Evolutionary conservation across 2,888 invertebrate species (phyloP).

Genomic region (Artemia sinica): DNA sequence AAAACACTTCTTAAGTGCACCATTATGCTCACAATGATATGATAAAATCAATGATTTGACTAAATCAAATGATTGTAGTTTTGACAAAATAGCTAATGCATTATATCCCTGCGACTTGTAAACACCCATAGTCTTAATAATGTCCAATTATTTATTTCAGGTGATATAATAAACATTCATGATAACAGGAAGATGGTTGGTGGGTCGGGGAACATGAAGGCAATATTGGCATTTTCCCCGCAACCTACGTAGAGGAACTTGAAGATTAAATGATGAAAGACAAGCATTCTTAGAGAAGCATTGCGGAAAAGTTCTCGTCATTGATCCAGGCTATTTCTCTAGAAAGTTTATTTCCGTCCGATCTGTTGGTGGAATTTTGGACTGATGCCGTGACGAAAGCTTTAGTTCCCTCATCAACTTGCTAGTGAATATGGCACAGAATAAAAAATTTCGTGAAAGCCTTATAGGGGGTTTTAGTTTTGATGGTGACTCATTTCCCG

Average conservation of each 20-base stretch:
- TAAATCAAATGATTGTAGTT: background rate
- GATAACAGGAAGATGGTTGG: conserved; percentile 82
- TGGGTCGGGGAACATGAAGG: conserved; percentile 79
- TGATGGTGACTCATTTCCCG: conserved; percentile 38
- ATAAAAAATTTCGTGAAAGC: conserved; percentile 26
- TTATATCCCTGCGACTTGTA: background rate
- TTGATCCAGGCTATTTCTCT: too few relatives aligned
- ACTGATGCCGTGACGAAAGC: background rate
- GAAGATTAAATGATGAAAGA: background rate
- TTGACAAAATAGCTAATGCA: background rate
- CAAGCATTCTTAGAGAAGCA: too few relatives aligned
- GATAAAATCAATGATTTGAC: too few relatives aligned
- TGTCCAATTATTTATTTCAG: conserved; percentile 35
- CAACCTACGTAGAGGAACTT: conserved; percentile 77
- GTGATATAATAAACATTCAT: conserved; percentile 70
- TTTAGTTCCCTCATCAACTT: conserved; percentile 1
- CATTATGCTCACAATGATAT: too few relatives aligned
- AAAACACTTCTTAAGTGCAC: too few relatives aligned
- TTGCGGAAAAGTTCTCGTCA: too few relatives aligned
- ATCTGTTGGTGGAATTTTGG: background rate
- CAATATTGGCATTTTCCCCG: conserved; percentile 74
- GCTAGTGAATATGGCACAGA: background rate
- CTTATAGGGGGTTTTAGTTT: conserved; percentile 38
- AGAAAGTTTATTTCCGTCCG: background rate
- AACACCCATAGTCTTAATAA: conserved; percentile 22